A percentile compares a stretch with the other conserved stretches of the same genome.
Conservation (phyloP, 2,797 vertebrate genomes). For the Acrocephalus scirpaceus region DNA sequence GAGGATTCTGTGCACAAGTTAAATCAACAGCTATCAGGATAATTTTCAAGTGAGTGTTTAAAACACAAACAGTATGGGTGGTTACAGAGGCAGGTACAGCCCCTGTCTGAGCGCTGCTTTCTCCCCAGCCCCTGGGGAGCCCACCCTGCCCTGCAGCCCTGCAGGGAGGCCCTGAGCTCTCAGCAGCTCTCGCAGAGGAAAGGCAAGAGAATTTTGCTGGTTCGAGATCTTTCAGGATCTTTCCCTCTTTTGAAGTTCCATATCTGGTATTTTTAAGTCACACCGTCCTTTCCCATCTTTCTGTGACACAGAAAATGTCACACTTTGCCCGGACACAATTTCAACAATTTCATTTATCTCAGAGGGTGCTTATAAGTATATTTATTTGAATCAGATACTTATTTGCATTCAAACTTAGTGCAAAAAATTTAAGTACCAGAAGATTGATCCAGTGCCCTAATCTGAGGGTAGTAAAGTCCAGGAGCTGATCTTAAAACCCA, state of each 20-base stretch:
- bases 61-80: not conserved
- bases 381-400: not conserved
- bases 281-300: not conserved
- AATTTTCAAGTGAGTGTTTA: constrained; percentile 39
- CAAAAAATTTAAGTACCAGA: not conserved
- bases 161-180: not conserved
- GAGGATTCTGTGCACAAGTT: constrained; percentile 4
- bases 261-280: not conserved
- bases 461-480: not conserved
- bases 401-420: not conserved
- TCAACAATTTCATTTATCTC: not conserved
- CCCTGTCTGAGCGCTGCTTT: not conserved
- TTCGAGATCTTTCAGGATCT: not conserved
- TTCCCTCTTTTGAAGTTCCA: not conserved
- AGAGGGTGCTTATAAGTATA: not conserved
- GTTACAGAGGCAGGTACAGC: not conserved
- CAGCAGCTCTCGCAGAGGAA: not conserved
- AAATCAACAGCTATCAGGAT: constrained; percentile 16
- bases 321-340: not conserved
- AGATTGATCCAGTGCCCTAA: not conserved
- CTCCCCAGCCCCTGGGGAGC: not conserved
- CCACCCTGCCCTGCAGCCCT: not conserved
- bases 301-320: not conserved
- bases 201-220: not conserved
- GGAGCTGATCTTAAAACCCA: not conserved